Base-by-base conservation (phyloP, 37 sponge, comb jelly and placozoan species). In the Geodia barretti region DNA sequence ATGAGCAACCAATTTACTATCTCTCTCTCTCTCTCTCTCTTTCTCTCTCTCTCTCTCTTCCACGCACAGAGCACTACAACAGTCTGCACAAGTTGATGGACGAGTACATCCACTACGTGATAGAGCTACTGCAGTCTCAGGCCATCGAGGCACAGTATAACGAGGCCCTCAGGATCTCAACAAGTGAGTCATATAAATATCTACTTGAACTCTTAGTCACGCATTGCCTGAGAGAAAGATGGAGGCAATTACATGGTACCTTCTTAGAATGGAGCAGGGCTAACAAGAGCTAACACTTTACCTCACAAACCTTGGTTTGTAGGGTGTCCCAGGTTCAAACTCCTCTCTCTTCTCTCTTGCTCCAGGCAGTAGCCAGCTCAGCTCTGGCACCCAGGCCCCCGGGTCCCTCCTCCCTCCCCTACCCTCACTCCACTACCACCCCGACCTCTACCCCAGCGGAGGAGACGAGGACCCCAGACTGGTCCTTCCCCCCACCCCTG, bases 31-130 rank as follows among this genome's bases (percentile, higher is more conserved):
- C 40, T 68, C 41, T 41, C 24, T 21, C 38, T 72, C 1, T n/a
- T n/a, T n/a, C n/a, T n/a, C n/a, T n/a, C n/a, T n/a, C 54, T 47
- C 54, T 47, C 54, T 47, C 14, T 47, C 14, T 47, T 7, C 14
- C 54, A 7, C 14, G 14, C 54, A 47, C 70, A 89, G 96, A 91
- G 33, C 67, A 71, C 42, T 95, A 90, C 74, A 76, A 77, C 0
- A 38, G 36, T 24, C 58, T 95, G 0, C 73, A 78, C 61, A 20
- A 75, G 30, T 39, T 84, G 5, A 73, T 95, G 70, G 68, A 74
- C 63, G 96, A 92, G 75, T 95, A 95, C 70, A 39, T 95, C 17
- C 61, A 38, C 75, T 81, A 83, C 31, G 84, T 95, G 34, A 75
- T 86, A 60, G 96, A 95, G 82, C 33, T 75, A 17, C 80, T 95